A percentile compares a stretch with the other conserved stretches of the same genome.
phyloP scores from a whole-genome alignment of 2,113 vertebrate species.

The Anser brachyrhynchus region DNA sequence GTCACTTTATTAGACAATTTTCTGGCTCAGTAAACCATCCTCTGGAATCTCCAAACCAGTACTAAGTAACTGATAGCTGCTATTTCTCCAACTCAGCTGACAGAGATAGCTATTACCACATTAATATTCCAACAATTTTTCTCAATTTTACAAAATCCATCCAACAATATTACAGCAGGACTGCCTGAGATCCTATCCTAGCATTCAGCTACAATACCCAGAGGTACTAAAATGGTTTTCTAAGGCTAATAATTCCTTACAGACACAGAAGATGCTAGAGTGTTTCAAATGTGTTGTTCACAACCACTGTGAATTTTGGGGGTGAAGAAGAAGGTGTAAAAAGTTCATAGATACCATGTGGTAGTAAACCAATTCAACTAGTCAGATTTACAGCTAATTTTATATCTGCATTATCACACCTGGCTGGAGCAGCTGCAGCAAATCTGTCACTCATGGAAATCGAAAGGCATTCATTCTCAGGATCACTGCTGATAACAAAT shows the following conservation, averaged over 20 bases:
- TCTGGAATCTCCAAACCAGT: background rate
- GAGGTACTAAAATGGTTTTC: background rate
- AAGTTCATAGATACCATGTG: background rate
- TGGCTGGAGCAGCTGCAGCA: background rate
- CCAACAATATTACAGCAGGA: background rate
- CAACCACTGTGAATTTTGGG: fast-evolving
- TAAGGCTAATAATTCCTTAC: background rate
- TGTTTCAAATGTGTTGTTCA: fast-evolving
- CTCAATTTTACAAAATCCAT: background rate
- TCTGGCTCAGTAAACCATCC: constrained; percentile 6
- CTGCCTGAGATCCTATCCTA: background rate
- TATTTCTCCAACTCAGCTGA: background rate
- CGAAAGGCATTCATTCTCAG: background rate
- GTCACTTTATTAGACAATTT: background rate
- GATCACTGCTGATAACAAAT: background rate
- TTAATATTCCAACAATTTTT: background rate
- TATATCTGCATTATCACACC: background rate
- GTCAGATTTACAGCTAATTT: background rate
- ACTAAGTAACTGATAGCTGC: background rate
- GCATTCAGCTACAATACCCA: background rate
- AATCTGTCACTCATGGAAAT: background rate
- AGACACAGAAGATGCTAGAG: background rate
- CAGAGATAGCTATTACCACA: background rate
- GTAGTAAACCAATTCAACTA: background rate
- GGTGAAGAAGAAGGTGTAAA: background rate